Evolutionary conservation across 2,888 invertebrate species (phyloP).

Genomic region (Lysandra bellargus): DNA sequence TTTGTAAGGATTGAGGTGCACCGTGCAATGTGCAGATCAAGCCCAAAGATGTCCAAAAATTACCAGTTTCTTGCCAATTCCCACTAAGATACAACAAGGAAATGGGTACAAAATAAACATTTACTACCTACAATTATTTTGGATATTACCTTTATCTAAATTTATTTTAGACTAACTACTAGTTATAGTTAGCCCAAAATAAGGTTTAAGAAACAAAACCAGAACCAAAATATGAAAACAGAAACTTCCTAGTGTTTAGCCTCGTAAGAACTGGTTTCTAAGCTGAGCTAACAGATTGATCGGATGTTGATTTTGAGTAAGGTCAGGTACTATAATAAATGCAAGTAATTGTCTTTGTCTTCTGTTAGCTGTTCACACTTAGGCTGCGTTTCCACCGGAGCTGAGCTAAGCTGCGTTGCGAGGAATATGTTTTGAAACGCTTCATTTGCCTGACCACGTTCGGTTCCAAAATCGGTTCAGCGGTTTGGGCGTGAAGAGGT

Average conservation of each 20-base stretch:
- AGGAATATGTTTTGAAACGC: no score
- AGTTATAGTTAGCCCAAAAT: neutral
- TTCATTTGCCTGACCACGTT: no score
- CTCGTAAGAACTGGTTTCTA: slow-evolving; percentile 1
- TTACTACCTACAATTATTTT: neutral
- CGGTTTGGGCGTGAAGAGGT: no score
- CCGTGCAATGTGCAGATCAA: neutral
- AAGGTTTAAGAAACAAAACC: neutral
- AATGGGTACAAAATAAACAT: neutral
- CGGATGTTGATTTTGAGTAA: neutral
- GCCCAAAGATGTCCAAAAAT: neutral
- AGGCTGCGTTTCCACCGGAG: no score
- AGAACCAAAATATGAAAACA: neutral
- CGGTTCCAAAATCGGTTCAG: no score
- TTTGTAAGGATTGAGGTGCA: neutral
- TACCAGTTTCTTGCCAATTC: neutral
- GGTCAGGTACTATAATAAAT: neutral
- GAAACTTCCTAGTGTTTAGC: neutral
- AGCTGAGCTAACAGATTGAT: neutral
- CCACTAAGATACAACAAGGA: neutral
- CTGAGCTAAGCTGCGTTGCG: no score
- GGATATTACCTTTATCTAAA: no score
- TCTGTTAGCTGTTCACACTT: no score
- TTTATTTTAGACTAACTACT: neutral
- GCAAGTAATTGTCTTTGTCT: neutral